A percentile compares a stretch with the other conserved stretches of the same genome.
Conservation (phyloP, 37 sponge, comb jelly and placozoan species). For the Mnemiopsis leidyi region DNA sequence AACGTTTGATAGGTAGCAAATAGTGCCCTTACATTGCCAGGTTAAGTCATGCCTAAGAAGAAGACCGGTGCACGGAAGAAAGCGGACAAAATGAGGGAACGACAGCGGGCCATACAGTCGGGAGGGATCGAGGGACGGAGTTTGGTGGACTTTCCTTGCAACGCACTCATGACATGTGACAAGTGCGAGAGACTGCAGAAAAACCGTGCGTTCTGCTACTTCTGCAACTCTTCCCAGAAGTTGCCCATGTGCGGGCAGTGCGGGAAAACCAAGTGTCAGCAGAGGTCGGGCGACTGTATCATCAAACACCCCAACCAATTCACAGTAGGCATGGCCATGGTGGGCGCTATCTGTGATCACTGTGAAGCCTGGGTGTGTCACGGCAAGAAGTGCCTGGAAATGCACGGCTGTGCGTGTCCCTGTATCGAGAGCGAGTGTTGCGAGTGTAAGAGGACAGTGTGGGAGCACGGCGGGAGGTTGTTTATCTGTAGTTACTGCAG, state of each 20-base stretch:
- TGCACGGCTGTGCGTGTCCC: conserved; percentile 94
- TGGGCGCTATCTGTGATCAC: conserved; percentile 99
- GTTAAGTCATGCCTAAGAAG: conserved; percentile 90
- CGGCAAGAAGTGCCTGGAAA: conserved; percentile 87
- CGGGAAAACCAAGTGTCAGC: conserved; percentile 97
- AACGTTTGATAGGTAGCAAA: neutral
- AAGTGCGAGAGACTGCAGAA: conserved; percentile 91
- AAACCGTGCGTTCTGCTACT: conserved; percentile 97
- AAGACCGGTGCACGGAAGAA: conserved; percentile 94
- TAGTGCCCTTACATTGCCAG: neutral
- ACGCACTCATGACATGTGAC: conserved; percentile 74
- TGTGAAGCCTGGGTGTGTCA: conserved; percentile 99
- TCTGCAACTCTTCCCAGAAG: conserved; percentile 83
- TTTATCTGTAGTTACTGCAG: conserved; percentile 92
- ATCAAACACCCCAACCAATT: conserved; percentile 83
- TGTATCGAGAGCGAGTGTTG: conserved; percentile 81
- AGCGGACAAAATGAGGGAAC: conserved; percentile 85
- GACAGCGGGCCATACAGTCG: conserved; percentile 82
- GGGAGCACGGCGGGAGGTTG: conserved; percentile 96
- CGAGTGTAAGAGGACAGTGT: conserved; percentile 88
- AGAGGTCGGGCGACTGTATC: conserved; percentile 92
- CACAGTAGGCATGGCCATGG: conserved; percentile 86
- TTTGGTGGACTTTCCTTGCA: conserved; percentile 40
- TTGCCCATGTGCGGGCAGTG: conserved; percentile 90
- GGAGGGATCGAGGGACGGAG: conserved; percentile 50